Base-by-base conservation (phyloP, 2,113 vertebrate species). In the Cyphomyrus plagiostoma region DNA sequence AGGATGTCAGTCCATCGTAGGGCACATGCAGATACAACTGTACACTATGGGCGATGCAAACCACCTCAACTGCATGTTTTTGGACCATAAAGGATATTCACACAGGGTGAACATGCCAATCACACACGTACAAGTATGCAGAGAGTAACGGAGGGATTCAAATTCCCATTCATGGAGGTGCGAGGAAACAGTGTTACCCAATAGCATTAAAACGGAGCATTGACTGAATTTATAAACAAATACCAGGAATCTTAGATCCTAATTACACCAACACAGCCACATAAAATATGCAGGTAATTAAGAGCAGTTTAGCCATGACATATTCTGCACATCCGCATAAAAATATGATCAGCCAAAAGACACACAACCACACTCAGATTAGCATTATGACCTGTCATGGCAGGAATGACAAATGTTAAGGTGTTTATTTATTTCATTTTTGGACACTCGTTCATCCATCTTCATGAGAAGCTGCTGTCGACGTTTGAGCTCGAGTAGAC, bases 351-450 rank as follows among this genome's bases (percentile, higher is more conserved):
- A 15, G 53, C 53, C 83, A 58, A 90, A 90, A 56, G 26, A 39
- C 89, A 90, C 56, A 48, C 50, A 50, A 45, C 50, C 19, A 11
- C 53, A 48, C 82, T 88, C 39, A 52, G 84, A 52, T 74, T 52
- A 74, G 84, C 56, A 39, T 39, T 86, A 70, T 15, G 46, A 86
- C 48, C 84, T 87, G 89, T 87, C 49, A 87, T 45, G 8, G 66
- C 19, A 39, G 48, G 30, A 90, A 42, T 80, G 62, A 49, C 48
- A 87, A 87, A 90, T 90, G 46, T 77, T 46, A 49, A 6, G 66
- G 49, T 87, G 49, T 87, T 48, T 87, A 86, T 90, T 87, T 77
- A 45, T 77, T 86, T 86, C 77, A 90, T 48, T 90, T 45, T 39
- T 62, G 66, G 56, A 86, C 87, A 74, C 35, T n/a, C 56, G 19